A percentile compares a stretch with the other conserved stretches of the same genome.
These are phyloP conservation scores for Saccostrea cuccullata DNA, from an alignment of 1,140 invertebrate genomes.

Conservation along the genomic window DNA sequence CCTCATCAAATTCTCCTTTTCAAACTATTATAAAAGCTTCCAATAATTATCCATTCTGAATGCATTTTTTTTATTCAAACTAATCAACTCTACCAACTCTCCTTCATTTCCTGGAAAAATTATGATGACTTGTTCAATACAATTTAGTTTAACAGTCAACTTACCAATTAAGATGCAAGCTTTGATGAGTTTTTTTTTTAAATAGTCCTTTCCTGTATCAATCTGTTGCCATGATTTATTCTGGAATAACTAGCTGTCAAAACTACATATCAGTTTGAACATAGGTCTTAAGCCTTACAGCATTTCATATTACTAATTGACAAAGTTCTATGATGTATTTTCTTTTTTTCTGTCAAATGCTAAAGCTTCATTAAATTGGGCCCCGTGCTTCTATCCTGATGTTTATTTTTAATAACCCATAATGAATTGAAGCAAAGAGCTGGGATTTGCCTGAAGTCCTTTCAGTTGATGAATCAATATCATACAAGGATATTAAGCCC, in stretches of 20 bases:
- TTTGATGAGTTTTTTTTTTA: background rate
- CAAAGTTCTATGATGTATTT: background rate
- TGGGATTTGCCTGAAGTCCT: background rate
- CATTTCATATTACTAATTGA: background rate
- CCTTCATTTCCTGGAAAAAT: too few species aligned
- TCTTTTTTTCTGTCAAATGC: slow-evolving; percentile 2
- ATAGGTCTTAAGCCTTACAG: background rate
- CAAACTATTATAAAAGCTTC: too few species aligned
- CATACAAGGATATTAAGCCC: background rate
- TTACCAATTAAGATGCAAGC: background rate
- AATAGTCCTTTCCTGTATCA: background rate
- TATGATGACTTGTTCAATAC: too few species aligned
- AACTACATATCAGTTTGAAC: background rate
- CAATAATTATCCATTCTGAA: too few species aligned
- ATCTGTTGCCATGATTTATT: background rate
- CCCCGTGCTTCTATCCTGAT: background rate
- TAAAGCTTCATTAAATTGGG: background rate
- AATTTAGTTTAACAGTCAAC: background rate
- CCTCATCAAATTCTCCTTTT: too few species aligned
- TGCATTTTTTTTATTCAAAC: too few species aligned
- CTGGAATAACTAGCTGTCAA: background rate
- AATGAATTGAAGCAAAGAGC: slow-evolving; percentile 31
- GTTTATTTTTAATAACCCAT: slow-evolving; percentile 29
- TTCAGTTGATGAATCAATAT: background rate
- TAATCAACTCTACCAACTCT: too few species aligned